A percentile compares a stretch with the other conserved stretches of the same genome.
Conservation (phyloP, 2,888 invertebrate species). For the Cantharis lateralis region DNA sequence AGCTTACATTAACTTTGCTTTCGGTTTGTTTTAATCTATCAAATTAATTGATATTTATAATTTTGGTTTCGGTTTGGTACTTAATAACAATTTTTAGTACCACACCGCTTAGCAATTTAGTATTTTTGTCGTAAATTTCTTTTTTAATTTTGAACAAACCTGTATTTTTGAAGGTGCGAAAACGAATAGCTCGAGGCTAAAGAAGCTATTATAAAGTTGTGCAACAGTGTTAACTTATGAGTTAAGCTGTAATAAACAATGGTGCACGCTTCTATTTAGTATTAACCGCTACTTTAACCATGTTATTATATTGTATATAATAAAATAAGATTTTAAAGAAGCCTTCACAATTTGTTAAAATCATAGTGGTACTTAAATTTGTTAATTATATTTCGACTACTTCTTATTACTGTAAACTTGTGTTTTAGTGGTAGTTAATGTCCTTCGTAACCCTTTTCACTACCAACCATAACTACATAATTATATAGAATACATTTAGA, state of each 20-base stretch:
- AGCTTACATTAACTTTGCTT: background rate
- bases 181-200: slow-evolving; percentile 18
- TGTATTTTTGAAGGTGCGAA: slow-evolving; percentile 28
- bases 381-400: slow-evolving; percentile 26
- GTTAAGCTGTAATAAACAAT: slow-evolving; percentile 18
- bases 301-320: slow-evolving; percentile 14
- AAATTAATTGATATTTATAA: background rate
- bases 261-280: slow-evolving; percentile 28
- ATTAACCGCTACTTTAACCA: slow-evolving; percentile 25
- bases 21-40: background rate
- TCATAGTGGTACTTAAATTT: slow-evolving; percentile 14
- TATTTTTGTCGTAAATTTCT: slow-evolving; percentile 13
- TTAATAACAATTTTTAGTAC: slow-evolving; percentile 1
- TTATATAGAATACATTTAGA: slow-evolving; percentile 1
- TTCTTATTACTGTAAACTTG: slow-evolving; percentile 5
- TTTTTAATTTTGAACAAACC: slow-evolving; percentile 14
- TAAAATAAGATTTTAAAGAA: background rate
- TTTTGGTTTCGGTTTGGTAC: background rate
- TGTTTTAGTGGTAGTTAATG: slow-evolving; percentile 9
- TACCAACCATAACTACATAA: slow-evolving; percentile 5
- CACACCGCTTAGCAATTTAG: background rate
- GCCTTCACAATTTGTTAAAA: slow-evolving; percentile 18
- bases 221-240: slow-evolving; percentile 28
- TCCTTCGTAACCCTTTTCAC: slow-evolving; percentile 8
- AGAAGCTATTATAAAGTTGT: slow-evolving; percentile 25